Evolutionary conservation across 1,140 invertebrate species (phyloP).

Genomic region (Bacillus rossius): DNA sequence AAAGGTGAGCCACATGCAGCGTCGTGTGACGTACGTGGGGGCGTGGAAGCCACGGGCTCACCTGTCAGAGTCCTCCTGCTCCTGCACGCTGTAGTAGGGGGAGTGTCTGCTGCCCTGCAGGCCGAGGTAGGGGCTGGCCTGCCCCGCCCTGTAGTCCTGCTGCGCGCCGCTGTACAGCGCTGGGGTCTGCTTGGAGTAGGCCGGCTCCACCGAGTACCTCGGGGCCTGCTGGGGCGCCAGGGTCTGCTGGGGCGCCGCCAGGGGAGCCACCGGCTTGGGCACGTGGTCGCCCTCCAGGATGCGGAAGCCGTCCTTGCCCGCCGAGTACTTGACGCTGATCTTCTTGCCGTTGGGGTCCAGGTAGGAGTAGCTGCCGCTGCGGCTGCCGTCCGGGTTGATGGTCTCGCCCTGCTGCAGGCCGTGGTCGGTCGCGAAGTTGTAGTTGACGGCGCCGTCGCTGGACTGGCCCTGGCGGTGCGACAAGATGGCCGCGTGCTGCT

Average conservation of each 20-base stretch:
- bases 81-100: not conserved
- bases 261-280: conserved; percentile 27
- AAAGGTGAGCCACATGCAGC: too few relatives aligned
- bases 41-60: too few relatives aligned
- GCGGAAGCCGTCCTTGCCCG: conserved; percentile 44
- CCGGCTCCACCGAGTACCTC: conserved; percentile 15
- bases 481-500: conserved; percentile 33
- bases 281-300: conserved; percentile 46
- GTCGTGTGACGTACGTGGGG: too few relatives aligned
- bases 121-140: not conserved
- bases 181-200: not conserved
- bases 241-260: conserved; percentile 13
- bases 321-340: conserved; percentile 47
- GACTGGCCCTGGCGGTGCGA: conserved; percentile 40
- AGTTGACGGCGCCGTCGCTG: conserved; percentile 54
- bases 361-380: conserved; percentile 58
- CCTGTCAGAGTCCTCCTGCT: not conserved
- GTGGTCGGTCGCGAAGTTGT: conserved; percentile 58
- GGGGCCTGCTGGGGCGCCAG: conserved; percentile 13
- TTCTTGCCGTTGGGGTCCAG: conserved; percentile 52
- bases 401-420: conserved; percentile 56
- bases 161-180: not conserved
- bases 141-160: not conserved
- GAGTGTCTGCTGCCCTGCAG: not conserved
- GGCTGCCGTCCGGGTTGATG: conserved; percentile 55